Base-by-base conservation (phyloP, 2,888 invertebrate genomes). In the Troilus luridus region DNA sequence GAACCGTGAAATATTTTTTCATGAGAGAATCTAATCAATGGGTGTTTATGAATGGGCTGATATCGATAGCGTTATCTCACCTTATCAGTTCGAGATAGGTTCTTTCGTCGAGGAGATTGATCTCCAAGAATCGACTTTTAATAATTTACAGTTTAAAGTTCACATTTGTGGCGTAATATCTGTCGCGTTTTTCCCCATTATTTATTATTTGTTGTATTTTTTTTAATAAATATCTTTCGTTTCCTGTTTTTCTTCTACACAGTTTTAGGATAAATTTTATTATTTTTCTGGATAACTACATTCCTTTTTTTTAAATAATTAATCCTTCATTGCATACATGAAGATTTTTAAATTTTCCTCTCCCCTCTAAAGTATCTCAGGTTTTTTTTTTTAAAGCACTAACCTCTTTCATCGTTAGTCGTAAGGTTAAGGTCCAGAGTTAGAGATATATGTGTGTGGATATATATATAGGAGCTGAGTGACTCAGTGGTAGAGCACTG, bases 31-130 rank as follows among this genome's bases (percentile, higher is more conserved):
- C 72, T 85, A 85, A 85, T 85, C 24, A 54, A 89, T 64, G 89
- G 64, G 64, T 64, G 64, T 89, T 89, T 64, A 89, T 89, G 89
- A 89, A 89, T 89, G 89, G 64, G 21, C 19, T 41, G 59, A 88
- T 59, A 60, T 60, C n/a, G 89, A 89, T 89, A 89, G 24, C 60
- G 54, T 89, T 89, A 89, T 89, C 89, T 8, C 41, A 14, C 2
- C 56, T 85, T 85, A 85, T 85, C 85, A n/a, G 10, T 85, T 85
- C 12, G 85, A 85, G 85, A 85, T 85, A 85, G 56, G 11, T 85
- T n/a, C n/a, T 3, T 0, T 11, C 17, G 85, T 10, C 56, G 56
- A 12, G 56, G 85, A 85, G 85, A 58, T 85, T 85, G n/a, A 85
- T 85, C 56, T 58, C 56, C 56, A 85, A 85, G n/a, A 85, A 77